These are phyloP conservation scores for Steinernema carpocapsae DNA, from an alignment of 2,888 invertebrate species.

Conservation along the genomic window DNA sequence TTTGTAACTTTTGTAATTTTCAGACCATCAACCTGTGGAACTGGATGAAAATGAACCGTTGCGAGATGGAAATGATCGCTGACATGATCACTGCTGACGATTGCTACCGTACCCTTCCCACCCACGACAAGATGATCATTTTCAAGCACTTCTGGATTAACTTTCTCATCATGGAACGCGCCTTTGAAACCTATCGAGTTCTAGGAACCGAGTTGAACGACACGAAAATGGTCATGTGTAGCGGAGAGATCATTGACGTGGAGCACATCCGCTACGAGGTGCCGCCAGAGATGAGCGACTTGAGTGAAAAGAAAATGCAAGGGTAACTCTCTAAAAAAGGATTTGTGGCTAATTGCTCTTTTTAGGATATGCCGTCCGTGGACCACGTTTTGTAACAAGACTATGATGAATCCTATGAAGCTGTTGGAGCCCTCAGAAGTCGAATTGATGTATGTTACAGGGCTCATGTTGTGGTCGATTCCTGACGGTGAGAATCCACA, in stretches of 20 bases:
- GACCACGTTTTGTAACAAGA: constrained; percentile 39
- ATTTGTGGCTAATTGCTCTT: background rate
- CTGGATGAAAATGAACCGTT: constrained; percentile 36
- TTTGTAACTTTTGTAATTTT: no score
- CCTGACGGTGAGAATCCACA: constrained; percentile 27
- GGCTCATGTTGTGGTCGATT: constrained; percentile 48
- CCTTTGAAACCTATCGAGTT: constrained; percentile 45
- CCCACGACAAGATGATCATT: constrained; percentile 45
- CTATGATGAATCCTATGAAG: constrained; percentile 47
- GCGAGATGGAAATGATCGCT: constrained; percentile 48
- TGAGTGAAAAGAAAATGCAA: constrained; percentile 10
- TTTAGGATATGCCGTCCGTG: constrained; percentile 45
- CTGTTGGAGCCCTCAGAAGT: constrained; percentile 43
- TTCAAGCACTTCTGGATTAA: constrained; percentile 51
- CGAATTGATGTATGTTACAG: constrained; percentile 50
- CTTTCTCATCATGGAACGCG: constrained; percentile 46
- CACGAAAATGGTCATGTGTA: constrained; percentile 40
- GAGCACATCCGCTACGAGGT: constrained; percentile 43
- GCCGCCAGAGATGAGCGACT: constrained; percentile 23
- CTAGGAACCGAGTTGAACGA: constrained; percentile 38
- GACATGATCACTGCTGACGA: constrained; percentile 47
- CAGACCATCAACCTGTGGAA: constrained; percentile 10
- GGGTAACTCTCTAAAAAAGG: background rate
- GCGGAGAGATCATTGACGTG: constrained; percentile 48
- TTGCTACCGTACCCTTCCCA: constrained; percentile 45